These are phyloP conservation scores for Clinocottus analis DNA, from an alignment of 2,113 vertebrate genomes.

Conservation along the genomic window DNA sequence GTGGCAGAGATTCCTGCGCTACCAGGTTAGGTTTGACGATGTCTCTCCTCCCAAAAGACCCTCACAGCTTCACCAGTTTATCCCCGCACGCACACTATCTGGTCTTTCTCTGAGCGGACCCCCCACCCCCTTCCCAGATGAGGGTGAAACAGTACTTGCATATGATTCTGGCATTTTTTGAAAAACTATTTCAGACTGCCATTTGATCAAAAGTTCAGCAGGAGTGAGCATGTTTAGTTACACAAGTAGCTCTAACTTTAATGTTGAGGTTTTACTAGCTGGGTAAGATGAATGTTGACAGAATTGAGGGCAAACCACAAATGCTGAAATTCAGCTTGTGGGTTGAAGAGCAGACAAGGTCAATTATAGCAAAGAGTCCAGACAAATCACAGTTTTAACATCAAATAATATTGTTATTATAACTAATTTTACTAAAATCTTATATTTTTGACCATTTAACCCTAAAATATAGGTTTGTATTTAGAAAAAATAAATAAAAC, in stretches of 20 bases:
- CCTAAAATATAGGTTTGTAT: background rate
- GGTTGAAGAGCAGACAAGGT: slow-evolving; percentile 14
- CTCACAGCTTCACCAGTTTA: slow-evolving; percentile 16
- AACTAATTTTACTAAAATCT: background rate
- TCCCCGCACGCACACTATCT: slow-evolving; percentile 4
- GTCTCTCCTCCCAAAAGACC: slow-evolving; percentile 22
- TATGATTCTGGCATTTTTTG: background rate
- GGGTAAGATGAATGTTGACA: slow-evolving; percentile 17
- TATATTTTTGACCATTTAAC: background rate
- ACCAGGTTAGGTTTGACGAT: slow-evolving; percentile 74
- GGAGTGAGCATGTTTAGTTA: background rate
- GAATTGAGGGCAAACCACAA: slow-evolving; percentile 14
- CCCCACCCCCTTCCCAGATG: no score
- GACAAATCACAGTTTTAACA: background rate
- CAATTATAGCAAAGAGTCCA: slow-evolving; percentile 1
- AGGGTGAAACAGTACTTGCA: slow-evolving; percentile 36
- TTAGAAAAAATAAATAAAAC: background rate
- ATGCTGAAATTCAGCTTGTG: background rate
- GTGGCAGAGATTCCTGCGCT: slow-evolving; percentile 79
- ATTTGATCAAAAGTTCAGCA: background rate
- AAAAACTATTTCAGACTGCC: background rate
- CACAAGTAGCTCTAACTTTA: background rate
- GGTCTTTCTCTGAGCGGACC: background rate
- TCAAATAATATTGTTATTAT: background rate
- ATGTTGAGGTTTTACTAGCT: background rate